These are phyloP conservation scores for Karalla daura DNA, from an alignment of 2,797 vertebrate species.

Conservation along the genomic window DNA sequence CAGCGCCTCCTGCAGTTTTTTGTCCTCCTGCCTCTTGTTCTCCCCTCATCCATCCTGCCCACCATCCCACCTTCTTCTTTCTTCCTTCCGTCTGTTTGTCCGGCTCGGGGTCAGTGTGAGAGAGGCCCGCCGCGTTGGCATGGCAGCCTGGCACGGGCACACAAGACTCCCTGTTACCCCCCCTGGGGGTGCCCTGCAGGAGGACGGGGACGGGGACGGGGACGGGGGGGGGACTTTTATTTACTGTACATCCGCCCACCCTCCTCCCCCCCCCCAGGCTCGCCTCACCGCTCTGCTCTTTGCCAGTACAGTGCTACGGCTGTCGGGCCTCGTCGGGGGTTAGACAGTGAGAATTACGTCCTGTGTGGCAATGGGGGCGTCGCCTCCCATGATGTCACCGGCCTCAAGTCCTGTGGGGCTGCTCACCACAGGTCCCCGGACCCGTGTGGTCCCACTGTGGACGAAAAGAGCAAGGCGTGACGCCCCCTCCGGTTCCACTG, in stretches of 20 bases:
- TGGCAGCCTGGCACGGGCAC: slow-evolving; percentile 73
- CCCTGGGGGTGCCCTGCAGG: slow-evolving; percentile 39
- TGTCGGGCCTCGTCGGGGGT: background rate
- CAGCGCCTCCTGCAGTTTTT: slow-evolving; percentile 44
- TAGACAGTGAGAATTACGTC: background rate
- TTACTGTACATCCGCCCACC: slow-evolving; percentile 67
- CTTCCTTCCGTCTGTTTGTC: slow-evolving; percentile 60
- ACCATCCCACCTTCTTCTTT: too few relatives aligned
- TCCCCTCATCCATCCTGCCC: slow-evolving; percentile 37
- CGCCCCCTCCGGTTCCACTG: too few relatives aligned
- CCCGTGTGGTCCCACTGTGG: too few relatives aligned
- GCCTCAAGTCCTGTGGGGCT: too few relatives aligned
- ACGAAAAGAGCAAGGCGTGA: too few relatives aligned
- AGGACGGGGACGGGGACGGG: slow-evolving; percentile 33
- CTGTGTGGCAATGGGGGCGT: too few relatives aligned
- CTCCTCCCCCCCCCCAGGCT: slow-evolving; percentile 1
- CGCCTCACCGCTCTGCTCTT: slow-evolving; percentile 7
- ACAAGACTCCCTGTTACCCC: slow-evolving; percentile 54
- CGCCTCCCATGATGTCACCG: too few relatives aligned
- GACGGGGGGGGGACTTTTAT: too few relatives aligned
- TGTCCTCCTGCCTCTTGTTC: slow-evolving; percentile 15
- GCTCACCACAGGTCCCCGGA: too few relatives aligned
- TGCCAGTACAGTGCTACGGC: background rate
- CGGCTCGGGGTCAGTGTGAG: slow-evolving; percentile 43
- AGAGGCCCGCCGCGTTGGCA: slow-evolving; percentile 70